These are phyloP conservation scores for Parnassius mnemosyne DNA, from an alignment of 2,888 invertebrate genomes.

Conservation along the genomic window DNA sequence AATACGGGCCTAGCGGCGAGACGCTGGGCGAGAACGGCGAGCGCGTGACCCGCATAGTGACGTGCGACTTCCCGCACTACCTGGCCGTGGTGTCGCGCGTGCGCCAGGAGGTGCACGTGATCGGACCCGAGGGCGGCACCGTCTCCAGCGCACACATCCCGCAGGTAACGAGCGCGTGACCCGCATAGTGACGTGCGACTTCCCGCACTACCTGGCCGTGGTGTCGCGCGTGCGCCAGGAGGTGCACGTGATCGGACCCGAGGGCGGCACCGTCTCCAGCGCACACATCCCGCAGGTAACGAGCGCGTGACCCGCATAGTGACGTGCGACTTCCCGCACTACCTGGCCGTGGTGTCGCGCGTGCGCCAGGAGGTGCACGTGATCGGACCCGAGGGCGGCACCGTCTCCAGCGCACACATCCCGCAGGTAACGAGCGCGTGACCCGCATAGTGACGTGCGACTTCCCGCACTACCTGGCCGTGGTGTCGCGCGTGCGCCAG, in stretches of 20 bases:
- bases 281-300: no score
- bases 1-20: slow-evolving; percentile 81
- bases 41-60: slow-evolving; percentile 95
- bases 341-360: slow-evolving; percentile 97
- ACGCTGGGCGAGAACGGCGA: slow-evolving; percentile 84
- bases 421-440: slow-evolving; percentile 88
- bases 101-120: slow-evolving; percentile 97
- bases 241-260: slow-evolving; percentile 97
- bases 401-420: slow-evolving; percentile 95
- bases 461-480: slow-evolving; percentile 99
- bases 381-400: slow-evolving; percentile 98
- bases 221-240: slow-evolving; percentile 97
- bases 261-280: slow-evolving; percentile 86
- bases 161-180: slow-evolving; percentile 90
- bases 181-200: slow-evolving; percentile 96
- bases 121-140: slow-evolving; percentile 98
- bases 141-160: slow-evolving; percentile 96
- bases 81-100: slow-evolving; percentile 97
- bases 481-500: slow-evolving; percentile 96
- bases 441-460: slow-evolving; percentile 97
- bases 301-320: slow-evolving; percentile 93
- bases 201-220: slow-evolving; percentile 98
- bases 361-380: slow-evolving; percentile 98
- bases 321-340: slow-evolving; percentile 98
- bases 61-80: slow-evolving; percentile 98